Percentiles rank a stretch among this genome's conserved stretches.
Conservation (phyloP, 2,113 vertebrate genomes). For the Percopsis transmontana region DNA sequence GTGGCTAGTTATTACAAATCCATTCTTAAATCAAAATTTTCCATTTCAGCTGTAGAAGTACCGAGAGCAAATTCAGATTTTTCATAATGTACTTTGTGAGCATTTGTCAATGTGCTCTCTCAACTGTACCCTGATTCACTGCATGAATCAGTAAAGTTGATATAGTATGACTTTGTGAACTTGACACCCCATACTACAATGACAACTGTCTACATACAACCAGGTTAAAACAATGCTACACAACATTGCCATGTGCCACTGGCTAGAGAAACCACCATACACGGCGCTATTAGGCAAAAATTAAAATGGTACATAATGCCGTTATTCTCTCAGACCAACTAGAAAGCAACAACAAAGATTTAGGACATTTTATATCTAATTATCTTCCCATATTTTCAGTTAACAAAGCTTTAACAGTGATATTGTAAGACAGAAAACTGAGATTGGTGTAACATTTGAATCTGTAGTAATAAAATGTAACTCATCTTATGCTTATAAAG, state of each 20-base stretch:
- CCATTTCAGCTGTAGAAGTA: neutral
- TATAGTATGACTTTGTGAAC: neutral
- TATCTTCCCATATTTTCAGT: too few relatives aligned
- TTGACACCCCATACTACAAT: neutral
- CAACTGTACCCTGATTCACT: neutral
- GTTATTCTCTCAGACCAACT: too few relatives aligned
- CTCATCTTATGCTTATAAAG: neutral
- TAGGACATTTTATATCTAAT: too few relatives aligned
- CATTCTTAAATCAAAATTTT: neutral
- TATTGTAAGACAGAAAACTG: too few relatives aligned
- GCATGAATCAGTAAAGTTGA: neutral
- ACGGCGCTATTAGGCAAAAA: neutral
- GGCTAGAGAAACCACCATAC: neutral
- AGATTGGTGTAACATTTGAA: neutral
- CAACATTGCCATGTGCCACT: neutral
- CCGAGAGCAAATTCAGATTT: neutral
- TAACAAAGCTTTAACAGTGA: too few relatives aligned
- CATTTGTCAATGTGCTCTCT: neutral
- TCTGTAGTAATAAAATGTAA: neutral
- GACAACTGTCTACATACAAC: neutral
- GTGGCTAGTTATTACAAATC: conserved; percentile 29
- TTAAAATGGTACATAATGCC: neutral
- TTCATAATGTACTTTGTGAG: neutral
- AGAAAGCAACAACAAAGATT: too few relatives aligned
- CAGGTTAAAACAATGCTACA: neutral